Percentiles rank a stretch among this genome's conserved stretches.
Evolutionary conservation across 92 coral and sea anemone species (phyloP).

Genomic region (Galaxea fascicularis): DNA sequence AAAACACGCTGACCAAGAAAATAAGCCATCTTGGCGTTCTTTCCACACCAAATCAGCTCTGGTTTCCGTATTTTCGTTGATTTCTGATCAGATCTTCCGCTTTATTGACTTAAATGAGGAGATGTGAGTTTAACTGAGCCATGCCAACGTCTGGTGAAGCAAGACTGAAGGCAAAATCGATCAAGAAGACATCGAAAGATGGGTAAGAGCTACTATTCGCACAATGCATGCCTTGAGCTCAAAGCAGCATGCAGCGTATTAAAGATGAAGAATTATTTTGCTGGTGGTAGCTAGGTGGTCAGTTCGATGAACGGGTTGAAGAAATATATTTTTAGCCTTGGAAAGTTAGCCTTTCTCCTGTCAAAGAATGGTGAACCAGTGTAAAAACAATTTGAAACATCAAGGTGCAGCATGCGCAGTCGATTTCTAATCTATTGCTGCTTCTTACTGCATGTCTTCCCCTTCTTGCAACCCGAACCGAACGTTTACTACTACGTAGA

Average conservation of each 20-base stretch:
- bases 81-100: not conserved
- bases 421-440: too few species aligned
- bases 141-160: slow-evolving; percentile 61
- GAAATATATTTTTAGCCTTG: too few species aligned
- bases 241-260: too few species aligned
- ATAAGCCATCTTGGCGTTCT: slow-evolving; percentile 3
- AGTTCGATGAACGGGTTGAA: not conserved
- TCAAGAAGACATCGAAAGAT: slow-evolving; percentile 18
- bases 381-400: too few species aligned
- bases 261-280: not conserved
- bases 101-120: not conserved
- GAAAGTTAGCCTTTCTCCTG: too few species aligned
- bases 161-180: slow-evolving; percentile 13
- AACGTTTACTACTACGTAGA: too few species aligned
- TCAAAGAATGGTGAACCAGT: too few species aligned
- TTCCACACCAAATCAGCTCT: not conserved
- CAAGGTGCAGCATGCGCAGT: too few species aligned
- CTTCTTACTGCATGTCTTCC: too few species aligned
- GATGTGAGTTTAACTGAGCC: slow-evolving; percentile 13
- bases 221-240: not conserved
- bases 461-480: too few species aligned
- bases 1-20: slow-evolving; percentile 12
- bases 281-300: not conserved
- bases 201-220: slow-evolving; percentile 12
- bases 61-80: not conserved